phyloP scores from a whole-genome alignment of 2,797 vertebrate genomes.

The Neosilurus mollespiculum region DNA sequence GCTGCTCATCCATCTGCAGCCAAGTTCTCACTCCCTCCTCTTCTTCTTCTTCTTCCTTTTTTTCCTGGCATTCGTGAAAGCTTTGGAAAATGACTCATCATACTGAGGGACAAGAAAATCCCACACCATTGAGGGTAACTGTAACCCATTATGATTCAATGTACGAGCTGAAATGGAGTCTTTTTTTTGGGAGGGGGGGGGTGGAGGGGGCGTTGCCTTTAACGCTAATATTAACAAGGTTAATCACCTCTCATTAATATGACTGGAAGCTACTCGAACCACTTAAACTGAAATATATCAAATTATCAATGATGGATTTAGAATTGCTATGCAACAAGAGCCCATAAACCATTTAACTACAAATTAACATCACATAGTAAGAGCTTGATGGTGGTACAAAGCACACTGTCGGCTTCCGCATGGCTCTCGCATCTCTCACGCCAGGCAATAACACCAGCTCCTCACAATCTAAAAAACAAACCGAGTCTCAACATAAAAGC shows the following conservation, averaged over 20 bases:
- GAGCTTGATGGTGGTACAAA: neutral
- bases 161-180: constrained; percentile 30
- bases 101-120: constrained; percentile 58
- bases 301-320: constrained; percentile 15
- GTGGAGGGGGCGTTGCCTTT: neutral
- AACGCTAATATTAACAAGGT: neutral
- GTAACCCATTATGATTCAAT: constrained; percentile 32
- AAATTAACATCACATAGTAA: neutral
- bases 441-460: constrained; percentile 71
- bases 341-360: constrained; percentile 7
- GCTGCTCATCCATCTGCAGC: constrained; percentile 64
- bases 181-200: neutral
- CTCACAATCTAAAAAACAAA: constrained; percentile 70
- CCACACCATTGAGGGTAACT: constrained; percentile 36
- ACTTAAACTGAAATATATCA: constrained; percentile 25
- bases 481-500: constrained; percentile 65
- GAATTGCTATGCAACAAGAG: neutral
- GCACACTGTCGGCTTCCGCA: neutral
- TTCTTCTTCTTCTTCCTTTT: constrained; percentile 43
- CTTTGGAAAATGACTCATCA: constrained; percentile 62
- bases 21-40: constrained; percentile 55
- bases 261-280: constrained; percentile 21
- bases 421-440: constrained; percentile 43
- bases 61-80: constrained; percentile 59
- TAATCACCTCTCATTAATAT: constrained; percentile 21